Base-by-base conservation (phyloP, 1,140 invertebrate species). In the Doryteuthis pealeii region DNA sequence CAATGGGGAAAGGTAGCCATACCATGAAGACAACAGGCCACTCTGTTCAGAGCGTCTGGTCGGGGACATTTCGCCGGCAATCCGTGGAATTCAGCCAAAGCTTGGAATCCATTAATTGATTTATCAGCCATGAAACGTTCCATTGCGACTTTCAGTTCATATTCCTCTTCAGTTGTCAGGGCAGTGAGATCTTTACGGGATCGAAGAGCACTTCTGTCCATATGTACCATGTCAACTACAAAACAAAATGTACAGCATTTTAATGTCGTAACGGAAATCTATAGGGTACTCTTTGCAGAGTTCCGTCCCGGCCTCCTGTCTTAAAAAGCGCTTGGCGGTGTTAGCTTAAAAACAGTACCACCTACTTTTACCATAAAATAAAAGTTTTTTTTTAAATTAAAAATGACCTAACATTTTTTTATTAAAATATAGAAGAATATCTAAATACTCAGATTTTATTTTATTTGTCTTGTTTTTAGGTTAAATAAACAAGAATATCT, bases 1-100 rank as follows among this genome's bases (percentile, higher is more conserved):
- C 78, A 79, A 58, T 78, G 76, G 2, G 78, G 78, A 74, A 79
- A 79, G 43, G 69, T 77, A 43, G 78, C 74, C 66, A 72, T 74
- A 1, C 78, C 78, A 33, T 79, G 78, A 0, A 66, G 65, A 69
- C 78, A 79, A 65, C 78, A 79, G 18, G 78, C 71, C 22, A 75
- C 65, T 10, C 30, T 35, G 18, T 62, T 62, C 35, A 40, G 35
- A 22, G 54, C 54, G 26, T 62, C 54, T 62, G 54, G 54, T 0
- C 54, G 54, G 26, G 73, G 65, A 69, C 78, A 79, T 14, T 49
- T 33, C 22, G 68, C 33, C 33, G 78, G 78, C 4, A 73, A 68
- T 2, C 78, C 78, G 69, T 79, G 78, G 74, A 68, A 79, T 35
- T 73, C 73, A 40, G 78, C 78, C 33, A 78, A 76, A 28, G 78